phyloP scores from a whole-genome alignment of 2,113 vertebrate genomes.

The Myotis davidii region DNA sequence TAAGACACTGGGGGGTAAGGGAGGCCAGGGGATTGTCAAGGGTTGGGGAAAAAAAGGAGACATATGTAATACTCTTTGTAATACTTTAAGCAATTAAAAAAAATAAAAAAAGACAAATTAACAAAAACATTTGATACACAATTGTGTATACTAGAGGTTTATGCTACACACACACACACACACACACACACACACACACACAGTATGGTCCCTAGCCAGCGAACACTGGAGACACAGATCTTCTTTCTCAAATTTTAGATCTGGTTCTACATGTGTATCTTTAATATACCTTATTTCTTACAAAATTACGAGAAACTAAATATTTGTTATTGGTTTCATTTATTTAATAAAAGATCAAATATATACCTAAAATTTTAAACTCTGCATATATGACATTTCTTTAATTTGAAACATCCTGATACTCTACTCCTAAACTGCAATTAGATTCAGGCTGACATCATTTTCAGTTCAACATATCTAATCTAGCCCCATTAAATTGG shows the following conservation, averaged over 20 bases:
- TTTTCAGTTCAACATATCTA: neutral
- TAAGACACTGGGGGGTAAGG: too few relatives aligned
- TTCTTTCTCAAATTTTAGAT: neutral
- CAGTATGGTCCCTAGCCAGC: neutral
- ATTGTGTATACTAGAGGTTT: neutral
- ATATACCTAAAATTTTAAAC: neutral
- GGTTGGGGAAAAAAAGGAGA: too few relatives aligned
- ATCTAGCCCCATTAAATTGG: neutral
- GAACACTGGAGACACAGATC: neutral
- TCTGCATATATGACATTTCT: neutral
- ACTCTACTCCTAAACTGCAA: neutral
- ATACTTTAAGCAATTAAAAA: too few relatives aligned
- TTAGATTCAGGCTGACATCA: neutral
- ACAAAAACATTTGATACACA: neutral
- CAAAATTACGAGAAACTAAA: neutral
- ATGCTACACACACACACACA: neutral
- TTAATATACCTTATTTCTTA: neutral
- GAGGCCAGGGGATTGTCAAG: too few relatives aligned
- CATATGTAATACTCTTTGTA: too few relatives aligned
- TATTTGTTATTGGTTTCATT: neutral
- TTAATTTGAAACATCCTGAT: neutral
- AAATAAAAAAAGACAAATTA: neutral
- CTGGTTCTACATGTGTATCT: neutral
- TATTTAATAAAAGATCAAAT: neutral
- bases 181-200: neutral